phyloP scores from a whole-genome alignment of 2,888 invertebrate genomes.

The Tetragnatha montana region DNA sequence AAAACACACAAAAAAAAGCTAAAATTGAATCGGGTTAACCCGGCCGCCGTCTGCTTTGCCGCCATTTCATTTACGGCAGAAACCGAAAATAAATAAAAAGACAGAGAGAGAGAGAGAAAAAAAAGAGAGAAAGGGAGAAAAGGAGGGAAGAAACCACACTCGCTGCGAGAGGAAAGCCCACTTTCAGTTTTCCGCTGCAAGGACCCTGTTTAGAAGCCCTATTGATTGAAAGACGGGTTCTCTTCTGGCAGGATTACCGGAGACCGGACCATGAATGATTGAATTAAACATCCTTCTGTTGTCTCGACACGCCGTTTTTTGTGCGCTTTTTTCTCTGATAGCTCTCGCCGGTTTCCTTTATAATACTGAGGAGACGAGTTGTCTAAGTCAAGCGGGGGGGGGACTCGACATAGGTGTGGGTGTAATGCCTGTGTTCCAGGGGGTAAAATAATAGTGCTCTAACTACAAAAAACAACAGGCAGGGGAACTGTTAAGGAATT shows the following conservation, averaged over 20 bases:
- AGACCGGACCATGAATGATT: conserved; percentile 70
- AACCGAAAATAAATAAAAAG: conserved; percentile 61
- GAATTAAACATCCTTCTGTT: conserved; percentile 71
- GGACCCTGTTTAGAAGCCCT: conserved; percentile 60
- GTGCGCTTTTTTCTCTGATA: conserved; percentile 17
- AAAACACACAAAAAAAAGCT: conserved; percentile 16
- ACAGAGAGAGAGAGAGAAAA: too few species aligned
- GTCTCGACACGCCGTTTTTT: conserved; percentile 60
- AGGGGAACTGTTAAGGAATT: background rate
- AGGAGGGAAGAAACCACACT: conserved; percentile 47
- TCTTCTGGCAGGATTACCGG: conserved; percentile 68
- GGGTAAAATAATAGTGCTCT: background rate
- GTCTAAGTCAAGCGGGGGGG: conserved; percentile 20
- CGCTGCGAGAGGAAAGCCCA: conserved; percentile 42
- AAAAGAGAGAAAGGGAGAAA: conserved; percentile 33
- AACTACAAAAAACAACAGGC: background rate
- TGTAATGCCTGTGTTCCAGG: conserved; percentile 24
- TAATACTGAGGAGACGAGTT: conserved; percentile 26
- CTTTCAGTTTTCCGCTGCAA: conserved; percentile 60
- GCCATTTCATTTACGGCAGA: conserved; percentile 68
- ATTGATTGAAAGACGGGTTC: conserved; percentile 69
- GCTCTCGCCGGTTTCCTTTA: conserved; percentile 50
- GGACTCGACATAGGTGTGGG: conserved; percentile 14
- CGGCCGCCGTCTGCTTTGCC: conserved; percentile 58
- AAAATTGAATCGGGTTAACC: conserved; percentile 66